Evolutionary conservation across 2,797 vertebrate genomes (phyloP).

Genomic region (Setipinna tenuifilis): DNA sequence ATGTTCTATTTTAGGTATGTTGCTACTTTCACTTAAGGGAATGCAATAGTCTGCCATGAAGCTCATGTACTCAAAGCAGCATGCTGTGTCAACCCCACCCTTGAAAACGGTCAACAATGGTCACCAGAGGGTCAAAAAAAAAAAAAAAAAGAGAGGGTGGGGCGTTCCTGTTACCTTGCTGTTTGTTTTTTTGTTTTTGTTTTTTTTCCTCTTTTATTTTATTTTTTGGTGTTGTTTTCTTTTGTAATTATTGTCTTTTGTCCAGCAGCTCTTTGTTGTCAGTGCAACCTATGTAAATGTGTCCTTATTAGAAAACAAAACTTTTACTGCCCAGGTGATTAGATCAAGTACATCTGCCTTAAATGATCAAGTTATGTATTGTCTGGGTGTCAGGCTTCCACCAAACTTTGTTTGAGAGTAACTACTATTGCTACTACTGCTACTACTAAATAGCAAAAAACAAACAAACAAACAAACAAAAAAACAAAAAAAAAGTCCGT

Average conservation of each 20-base stretch:
- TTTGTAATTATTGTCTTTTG: background rate
- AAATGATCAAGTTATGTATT: constrained; percentile 53
- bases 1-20: constrained; percentile 84
- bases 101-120: constrained; percentile 72
- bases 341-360: constrained; percentile 61
- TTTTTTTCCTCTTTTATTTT: background rate
- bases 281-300: constrained; percentile 38
- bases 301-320: constrained; percentile 36
- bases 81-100: constrained; percentile 80
- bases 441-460: constrained; percentile 49
- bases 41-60: constrained; percentile 85
- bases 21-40: constrained; percentile 79
- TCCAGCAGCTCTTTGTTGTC: constrained; percentile 43
- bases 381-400: constrained; percentile 76
- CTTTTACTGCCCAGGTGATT: constrained; percentile 56
- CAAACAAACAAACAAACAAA: constrained; percentile 10
- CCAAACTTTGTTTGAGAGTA: constrained; percentile 70
- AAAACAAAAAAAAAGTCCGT: constrained; percentile 26
- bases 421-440: constrained; percentile 74
- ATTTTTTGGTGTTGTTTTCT: background rate
- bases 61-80: constrained; percentile 79
- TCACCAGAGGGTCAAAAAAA: constrained; percentile 73
- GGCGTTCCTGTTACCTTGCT: constrained; percentile 5
- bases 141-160: constrained; percentile 50
- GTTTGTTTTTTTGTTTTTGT: background rate